Evolutionary conservation across 2,113 vertebrate species (phyloP).

Genomic region (Oceanodroma tethys): DNA sequence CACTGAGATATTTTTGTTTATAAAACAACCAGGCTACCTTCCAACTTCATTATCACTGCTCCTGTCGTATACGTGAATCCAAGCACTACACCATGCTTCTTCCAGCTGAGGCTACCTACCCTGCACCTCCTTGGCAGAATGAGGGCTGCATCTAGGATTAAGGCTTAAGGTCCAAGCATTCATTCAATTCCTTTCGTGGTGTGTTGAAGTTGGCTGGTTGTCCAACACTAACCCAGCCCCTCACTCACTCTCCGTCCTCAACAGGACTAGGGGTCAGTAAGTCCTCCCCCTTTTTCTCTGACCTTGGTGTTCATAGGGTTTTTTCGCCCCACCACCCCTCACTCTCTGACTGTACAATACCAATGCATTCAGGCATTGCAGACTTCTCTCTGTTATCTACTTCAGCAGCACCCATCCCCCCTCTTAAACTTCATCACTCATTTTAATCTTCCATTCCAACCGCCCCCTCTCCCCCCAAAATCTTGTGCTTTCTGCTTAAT

Average conservation of each 20-base stretch:
- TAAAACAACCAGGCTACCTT: neutral
- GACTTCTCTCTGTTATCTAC: neutral
- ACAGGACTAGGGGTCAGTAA: neutral
- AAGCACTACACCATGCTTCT: rapidly evolving
- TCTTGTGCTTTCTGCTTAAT: neutral
- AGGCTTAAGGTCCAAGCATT: neutral
- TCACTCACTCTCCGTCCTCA: rapidly evolving
- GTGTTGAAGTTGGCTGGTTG: neutral
- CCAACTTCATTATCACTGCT: neutral
- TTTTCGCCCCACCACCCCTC: rapidly evolving
- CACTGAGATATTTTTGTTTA: neutral
- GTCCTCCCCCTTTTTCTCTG: neutral
- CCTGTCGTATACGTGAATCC: neutral
- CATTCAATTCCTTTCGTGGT: neutral
- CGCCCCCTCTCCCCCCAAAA: rapidly evolving
- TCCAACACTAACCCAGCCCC: neutral
- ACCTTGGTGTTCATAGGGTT: neutral
- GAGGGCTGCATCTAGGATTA: neutral
- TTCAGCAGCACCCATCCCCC: neutral
- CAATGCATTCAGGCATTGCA: neutral
- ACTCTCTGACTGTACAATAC: neutral
- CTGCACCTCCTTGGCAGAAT: neutral
- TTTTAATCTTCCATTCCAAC: neutral
- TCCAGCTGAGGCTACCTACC: no score
- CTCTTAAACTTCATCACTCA: neutral